A percentile compares a stretch with the other conserved stretches of the same genome.
These are phyloP conservation scores for Watsonalla cultraria DNA, from an alignment of 2,888 invertebrate species.

Conservation along the genomic window DNA sequence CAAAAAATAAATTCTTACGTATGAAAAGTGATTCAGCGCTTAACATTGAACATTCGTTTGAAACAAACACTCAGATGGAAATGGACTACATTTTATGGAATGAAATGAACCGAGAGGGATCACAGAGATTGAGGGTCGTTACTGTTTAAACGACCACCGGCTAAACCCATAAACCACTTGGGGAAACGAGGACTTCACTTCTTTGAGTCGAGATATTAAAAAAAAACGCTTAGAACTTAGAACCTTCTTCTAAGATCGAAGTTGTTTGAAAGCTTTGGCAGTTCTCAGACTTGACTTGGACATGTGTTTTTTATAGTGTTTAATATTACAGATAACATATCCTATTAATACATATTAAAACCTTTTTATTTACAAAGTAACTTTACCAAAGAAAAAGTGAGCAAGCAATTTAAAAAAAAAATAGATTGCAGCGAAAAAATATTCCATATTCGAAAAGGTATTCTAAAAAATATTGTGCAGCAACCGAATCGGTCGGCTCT, in stretches of 20 bases:
- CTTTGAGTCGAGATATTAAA: no score
- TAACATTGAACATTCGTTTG: not conserved
- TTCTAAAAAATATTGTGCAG: not conserved
- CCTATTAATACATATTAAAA: no score
- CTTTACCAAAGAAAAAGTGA: no score
- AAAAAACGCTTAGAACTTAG: no score
- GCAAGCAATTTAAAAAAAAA: no score
- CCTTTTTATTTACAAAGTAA: no score
- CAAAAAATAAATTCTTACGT: not conserved
- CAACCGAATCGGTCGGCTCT: not conserved
- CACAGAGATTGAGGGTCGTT: slow-evolving; percentile 18
- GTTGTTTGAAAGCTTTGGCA: no score
- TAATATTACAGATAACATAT: no score
- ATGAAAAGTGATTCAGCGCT: not conserved
- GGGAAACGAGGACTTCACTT: not conserved
- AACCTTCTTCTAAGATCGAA: no score
- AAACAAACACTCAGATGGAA: not conserved
- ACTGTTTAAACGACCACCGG: slow-evolving; percentile 15
- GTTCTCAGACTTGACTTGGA: no score
- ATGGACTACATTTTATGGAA: not conserved
- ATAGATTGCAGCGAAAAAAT: not conserved
- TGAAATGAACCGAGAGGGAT: not conserved
- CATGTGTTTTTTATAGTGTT: no score
- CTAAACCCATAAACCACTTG: slow-evolving; percentile 14
- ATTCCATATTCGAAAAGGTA: not conserved